Base-by-base conservation (phyloP, 1,140 invertebrate genomes). In the Eumaeus atala region DNA sequence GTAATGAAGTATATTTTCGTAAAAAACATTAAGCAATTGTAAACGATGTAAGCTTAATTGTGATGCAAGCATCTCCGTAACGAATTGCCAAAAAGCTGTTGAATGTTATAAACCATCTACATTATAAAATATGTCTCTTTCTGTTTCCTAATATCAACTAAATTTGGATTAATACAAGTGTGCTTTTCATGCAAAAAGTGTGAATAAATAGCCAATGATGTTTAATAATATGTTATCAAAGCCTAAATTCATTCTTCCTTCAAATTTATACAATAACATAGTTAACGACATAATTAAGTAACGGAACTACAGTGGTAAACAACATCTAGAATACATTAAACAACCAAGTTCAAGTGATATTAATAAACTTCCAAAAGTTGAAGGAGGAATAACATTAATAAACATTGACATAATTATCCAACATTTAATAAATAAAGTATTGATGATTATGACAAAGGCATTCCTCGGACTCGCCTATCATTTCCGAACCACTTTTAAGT, bases 401-500 rank as follows among this genome's bases (percentile, higher is more conserved):
- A 40, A 53, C 21, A 44, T 38, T 40, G 40, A 44, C n/a, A 42
- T 40, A n/a, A 53, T 53, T 34, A 44, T 14, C 28, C 28, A 34
- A 28, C 48, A 28, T 50, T 44, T 44, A 16, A 28, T 42, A 37
- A 16, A 28, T 42, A 37, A 53, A 53, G 51, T 44, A 51, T 54
- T 14, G 55, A 47, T 57, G 40, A 54, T 47, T 54, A 50, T 48
- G 40, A 59, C 50, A 50, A 51, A 48, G 49, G 42, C 50, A 38
- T 48, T 48, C 33, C 44, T 48, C 18, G 54, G 56, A 51, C 42
- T 59, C 59, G 44, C 44, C 28, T 56, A 55, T 47, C 49, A 62
- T 54, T 58, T 58, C 36, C 18, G 21, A 50, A 48, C 77, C 81
- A 82, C 75, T 84, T 79, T 35, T 58, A 75, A 71, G 78, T 84